A percentile compares a stretch with the other conserved stretches of the same genome.
Conservation (phyloP, 2,888 invertebrate species). For the Malthinus flaveolus region DNA sequence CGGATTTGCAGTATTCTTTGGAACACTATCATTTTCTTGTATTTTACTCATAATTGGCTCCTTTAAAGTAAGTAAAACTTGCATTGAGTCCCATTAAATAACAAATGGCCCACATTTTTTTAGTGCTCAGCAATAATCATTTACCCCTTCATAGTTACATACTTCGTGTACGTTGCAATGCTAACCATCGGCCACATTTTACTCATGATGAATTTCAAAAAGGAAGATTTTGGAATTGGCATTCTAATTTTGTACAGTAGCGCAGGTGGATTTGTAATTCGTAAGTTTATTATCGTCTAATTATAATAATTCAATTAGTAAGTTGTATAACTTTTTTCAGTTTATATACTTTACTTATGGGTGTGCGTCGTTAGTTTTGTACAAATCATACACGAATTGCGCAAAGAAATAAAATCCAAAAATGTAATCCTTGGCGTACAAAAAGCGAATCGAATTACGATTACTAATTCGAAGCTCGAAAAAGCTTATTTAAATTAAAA, state of each 20-base stretch:
- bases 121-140: not conserved
- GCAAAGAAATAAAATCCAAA: not conserved
- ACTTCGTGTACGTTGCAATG: constrained; percentile 4
- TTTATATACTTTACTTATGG: constrained; percentile 1
- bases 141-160: not conserved
- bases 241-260: constrained; percentile 21
- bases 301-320: too few species aligned
- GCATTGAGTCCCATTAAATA: too few species aligned
- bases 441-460: not conserved
- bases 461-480: not conserved
- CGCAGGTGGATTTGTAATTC: constrained; percentile 19
- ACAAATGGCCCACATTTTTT: too few species aligned
- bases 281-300: constrained; percentile 10
- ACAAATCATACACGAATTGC: not conserved
- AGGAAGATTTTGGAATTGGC: constrained; percentile 14
- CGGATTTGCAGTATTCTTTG: constrained; percentile 9
- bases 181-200: constrained; percentile 2
- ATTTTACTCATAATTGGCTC: constrained; percentile 13
- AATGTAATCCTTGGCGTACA: not conserved
- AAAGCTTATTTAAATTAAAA: not conserved
- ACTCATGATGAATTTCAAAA: constrained; percentile 18
- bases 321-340: not conserved
- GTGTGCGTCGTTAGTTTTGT: constrained; percentile 7
- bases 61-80: constrained; percentile 14
- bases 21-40: constrained; percentile 9